Evolutionary conservation across 2,113 vertebrate species (phyloP).

Genomic region (Ciconia stormi): DNA sequence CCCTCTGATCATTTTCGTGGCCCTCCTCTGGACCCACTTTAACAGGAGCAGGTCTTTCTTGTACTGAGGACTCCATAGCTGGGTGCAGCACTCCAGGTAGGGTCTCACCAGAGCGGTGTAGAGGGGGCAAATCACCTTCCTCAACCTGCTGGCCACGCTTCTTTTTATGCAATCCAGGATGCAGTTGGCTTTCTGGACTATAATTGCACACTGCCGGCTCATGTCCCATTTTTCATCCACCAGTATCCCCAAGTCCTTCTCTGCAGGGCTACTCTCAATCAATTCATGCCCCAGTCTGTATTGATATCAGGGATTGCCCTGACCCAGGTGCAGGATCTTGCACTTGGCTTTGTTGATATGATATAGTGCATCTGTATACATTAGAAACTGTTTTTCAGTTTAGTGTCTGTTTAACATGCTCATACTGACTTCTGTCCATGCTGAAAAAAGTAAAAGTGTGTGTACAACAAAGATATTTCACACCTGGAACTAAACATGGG

Average conservation of each 20-base stretch:
- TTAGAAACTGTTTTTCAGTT: background rate
- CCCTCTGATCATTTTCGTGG: background rate
- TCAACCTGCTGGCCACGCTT: rapidly evolving
- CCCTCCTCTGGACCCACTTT: background rate
- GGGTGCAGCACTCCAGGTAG: background rate
- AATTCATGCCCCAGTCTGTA: background rate
- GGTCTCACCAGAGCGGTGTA: background rate
- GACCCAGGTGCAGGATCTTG: background rate
- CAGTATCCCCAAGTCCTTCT: background rate
- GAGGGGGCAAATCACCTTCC: background rate
- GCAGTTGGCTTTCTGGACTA: background rate
- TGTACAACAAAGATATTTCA: background rate
- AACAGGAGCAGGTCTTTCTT: background rate
- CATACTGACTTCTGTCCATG: background rate
- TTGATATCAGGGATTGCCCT: background rate
- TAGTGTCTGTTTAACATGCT: background rate
- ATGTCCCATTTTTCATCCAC: background rate
- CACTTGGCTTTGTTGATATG: background rate
- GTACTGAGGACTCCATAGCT: background rate
- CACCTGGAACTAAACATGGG: background rate
- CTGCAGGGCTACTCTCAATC: background rate
- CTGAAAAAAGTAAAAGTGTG: background rate
- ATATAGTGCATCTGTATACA: no score
- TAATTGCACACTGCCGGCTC: rapidly evolving
- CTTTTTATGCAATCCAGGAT: background rate